Evolutionary conservation across 2,797 vertebrate species (phyloP), one percentile per base, ranked within the genome.

Genomic region (Melanotaenia maccullochi): DNA sequence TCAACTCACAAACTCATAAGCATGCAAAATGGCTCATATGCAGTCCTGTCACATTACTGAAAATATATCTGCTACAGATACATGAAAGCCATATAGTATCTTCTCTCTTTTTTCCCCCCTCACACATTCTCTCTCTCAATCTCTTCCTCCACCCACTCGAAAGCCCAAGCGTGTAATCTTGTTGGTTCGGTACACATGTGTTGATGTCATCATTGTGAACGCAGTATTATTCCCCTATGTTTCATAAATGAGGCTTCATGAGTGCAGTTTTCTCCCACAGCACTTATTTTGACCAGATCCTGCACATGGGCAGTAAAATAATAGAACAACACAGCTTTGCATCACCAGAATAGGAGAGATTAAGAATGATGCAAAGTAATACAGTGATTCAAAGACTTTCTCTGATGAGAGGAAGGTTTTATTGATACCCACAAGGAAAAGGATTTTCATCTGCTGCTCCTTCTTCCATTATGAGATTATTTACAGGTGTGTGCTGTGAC

Each of bases 171-270:
- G 84, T 91, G 89, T 93, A 92, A 93, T 93, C 86, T 85, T 82
- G 85, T 91, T 92, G 87, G 88, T 90, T 89, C 87, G 7, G 68
- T 91, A 85, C 89, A 93, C 90, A 89, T 84, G 86, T 93, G 92
- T 89, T 88, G 88, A 91, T 93, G 91, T 90, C 92, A 91, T 93
- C 88, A 84, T 86, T 82, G 90, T 88, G 87, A 91, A 83, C 79
- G 78, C 76, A 60, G 85, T 78, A 87, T 88, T 80, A 85, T 88
- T 85, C 79, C 79, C 87, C 73, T 74, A 60, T 81, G 80, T 71
- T 86, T 87, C 68, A 71, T 68, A 67, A 85, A 76, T 51, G 24
- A 81, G 69, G 62, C 68, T 78, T 71, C 32, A 32, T 75, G 55
- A 71, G 58, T 64, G 65, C 70, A 60, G 35, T 66, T 74, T 82